Base-by-base conservation (phyloP, 2,888 invertebrate genomes). In the Panzeria rudis region DNA sequence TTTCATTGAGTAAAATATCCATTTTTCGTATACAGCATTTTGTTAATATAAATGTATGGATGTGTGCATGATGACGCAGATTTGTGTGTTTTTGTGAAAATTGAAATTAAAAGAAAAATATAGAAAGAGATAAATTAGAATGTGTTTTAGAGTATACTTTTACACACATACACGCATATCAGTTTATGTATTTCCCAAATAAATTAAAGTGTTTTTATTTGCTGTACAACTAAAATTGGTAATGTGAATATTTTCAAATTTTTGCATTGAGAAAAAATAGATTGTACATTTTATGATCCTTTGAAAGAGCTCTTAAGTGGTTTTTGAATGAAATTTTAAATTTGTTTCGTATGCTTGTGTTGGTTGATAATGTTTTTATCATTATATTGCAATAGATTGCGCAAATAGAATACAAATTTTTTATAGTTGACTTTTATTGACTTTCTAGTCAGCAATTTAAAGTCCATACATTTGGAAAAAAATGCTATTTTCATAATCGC, bases 81-180 rank as follows among this genome's bases (percentile, higher is more conserved):
- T 47, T 11, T 38, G 62, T 38, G 68, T 17, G 50, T 38, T 0
- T 56, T 59, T 47, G 20, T 6, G 9, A 35, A 77, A 59, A 61
- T 66, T 52, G 72, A 73, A 73, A 80, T 66, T 56, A 66, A 79
- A 80, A 64, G 38, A 66, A 59, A 29, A 38, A 44, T 1, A 44
- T 1, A 44, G 41, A 78, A 71, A 66, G 17, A 73, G 59, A 80
- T 80, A 73, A 80, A 80, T 80, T 59, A 80, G 56, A 73, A 73
- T 73, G 44, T 59, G 32, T 59, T 73, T 29, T 72, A 66, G 20
- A 59, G 38, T n/a, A 8, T 38, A 23, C 4, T 47, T 59, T 38
- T 75, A 20, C 17, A n/a, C 25, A 56, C 6, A 15, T 0, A 15
- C 13, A 54, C 13, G 1, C 15, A 29, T 6, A 29, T 20, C 4